Percentiles rank a stretch among this genome's conserved stretches.
phyloP scores from a whole-genome alignment of 2,797 vertebrate species.

The Pampus argenteus region DNA sequence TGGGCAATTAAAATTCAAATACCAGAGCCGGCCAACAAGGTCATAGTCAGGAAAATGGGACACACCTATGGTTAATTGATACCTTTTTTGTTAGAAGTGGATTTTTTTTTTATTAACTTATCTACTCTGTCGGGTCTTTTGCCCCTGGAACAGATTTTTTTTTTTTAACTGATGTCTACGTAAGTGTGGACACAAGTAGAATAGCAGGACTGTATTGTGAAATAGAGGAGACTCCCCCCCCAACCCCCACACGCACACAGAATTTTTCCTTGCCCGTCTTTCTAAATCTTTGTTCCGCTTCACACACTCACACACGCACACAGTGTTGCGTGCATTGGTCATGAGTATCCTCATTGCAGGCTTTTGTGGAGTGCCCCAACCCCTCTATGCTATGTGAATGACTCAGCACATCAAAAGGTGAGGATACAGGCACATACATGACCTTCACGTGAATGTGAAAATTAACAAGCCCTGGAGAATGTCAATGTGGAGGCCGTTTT shows the following conservation, averaged over 20 bases:
- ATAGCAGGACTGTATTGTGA: constrained; percentile 33
- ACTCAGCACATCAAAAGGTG: constrained; percentile 66
- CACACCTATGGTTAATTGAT: constrained; percentile 9
- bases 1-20: constrained; percentile 8
- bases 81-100: background rate
- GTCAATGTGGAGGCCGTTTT: constrained; percentile 19
- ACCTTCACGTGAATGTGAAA: constrained; percentile 55
- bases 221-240: constrained; percentile 12
- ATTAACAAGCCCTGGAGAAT: constrained; percentile 41
- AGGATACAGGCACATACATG: constrained; percentile 60
- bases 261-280: background rate
- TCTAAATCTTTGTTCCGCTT: background rate
- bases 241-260: background rate
- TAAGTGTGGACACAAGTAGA: background rate
- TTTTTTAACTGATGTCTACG: constrained; percentile 42
- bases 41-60: constrained; percentile 16
- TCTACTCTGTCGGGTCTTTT: constrained; percentile 30
- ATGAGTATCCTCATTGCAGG: constrained; percentile 55
- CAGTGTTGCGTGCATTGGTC: constrained; percentile 48
- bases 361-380: constrained; percentile 57
- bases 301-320: background rate
- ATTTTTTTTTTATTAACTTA: constrained; percentile 66
- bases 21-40: background rate
- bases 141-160: constrained; percentile 54
- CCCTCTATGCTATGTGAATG: constrained; percentile 66